A percentile compares a stretch with the other conserved stretches of the same genome.
phyloP scores from a whole-genome alignment of 2,113 vertebrate genomes.

The Erythrocercus mccallii region DNA sequence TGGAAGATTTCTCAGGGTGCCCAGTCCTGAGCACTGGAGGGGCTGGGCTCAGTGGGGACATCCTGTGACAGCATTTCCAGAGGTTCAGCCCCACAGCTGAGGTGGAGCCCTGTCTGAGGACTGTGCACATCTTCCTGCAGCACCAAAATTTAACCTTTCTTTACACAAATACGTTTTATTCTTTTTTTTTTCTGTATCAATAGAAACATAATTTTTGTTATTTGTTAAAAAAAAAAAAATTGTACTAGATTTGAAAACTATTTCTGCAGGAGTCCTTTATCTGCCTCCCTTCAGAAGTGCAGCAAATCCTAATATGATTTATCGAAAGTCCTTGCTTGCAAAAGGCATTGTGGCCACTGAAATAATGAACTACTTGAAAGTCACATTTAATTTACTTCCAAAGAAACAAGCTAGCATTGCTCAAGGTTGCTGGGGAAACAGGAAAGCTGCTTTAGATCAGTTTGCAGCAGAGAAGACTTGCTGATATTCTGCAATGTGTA shows the following conservation, averaged over 20 bases:
- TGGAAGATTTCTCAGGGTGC: not conserved
- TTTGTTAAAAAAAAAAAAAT: constrained; percentile 6
- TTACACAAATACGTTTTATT: not conserved
- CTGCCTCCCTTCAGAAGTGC: constrained; percentile 64
- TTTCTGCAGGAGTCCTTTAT: constrained; percentile 68
- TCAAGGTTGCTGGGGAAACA: constrained; percentile 79
- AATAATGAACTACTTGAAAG: constrained; percentile 81
- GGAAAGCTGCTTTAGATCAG: constrained; percentile 74
- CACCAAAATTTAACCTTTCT: constrained; percentile 17
- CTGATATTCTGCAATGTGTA: constrained; percentile 69
- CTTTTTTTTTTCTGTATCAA: not conserved
- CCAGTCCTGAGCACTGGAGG: accelerated
- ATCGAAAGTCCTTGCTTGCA: constrained; percentile 66
- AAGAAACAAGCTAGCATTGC: constrained; percentile 74
- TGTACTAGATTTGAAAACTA: constrained; percentile 53
- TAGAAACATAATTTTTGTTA: constrained; percentile 40
- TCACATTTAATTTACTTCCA: constrained; percentile 79
- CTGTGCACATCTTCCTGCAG: not conserved
- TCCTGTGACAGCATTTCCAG: not conserved
- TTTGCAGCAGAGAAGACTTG: constrained; percentile 59
- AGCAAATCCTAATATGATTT: constrained; percentile 72
- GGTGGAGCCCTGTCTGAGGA: no score
- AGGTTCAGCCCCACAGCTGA: not conserved
- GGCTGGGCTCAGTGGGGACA: not conserved
- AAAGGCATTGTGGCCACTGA: constrained; percentile 74